Percentiles rank a stretch among this genome's conserved stretches.
Conservation (phyloP, 1,140 invertebrate species). For the Venustaconcha ellipsiformis region DNA sequence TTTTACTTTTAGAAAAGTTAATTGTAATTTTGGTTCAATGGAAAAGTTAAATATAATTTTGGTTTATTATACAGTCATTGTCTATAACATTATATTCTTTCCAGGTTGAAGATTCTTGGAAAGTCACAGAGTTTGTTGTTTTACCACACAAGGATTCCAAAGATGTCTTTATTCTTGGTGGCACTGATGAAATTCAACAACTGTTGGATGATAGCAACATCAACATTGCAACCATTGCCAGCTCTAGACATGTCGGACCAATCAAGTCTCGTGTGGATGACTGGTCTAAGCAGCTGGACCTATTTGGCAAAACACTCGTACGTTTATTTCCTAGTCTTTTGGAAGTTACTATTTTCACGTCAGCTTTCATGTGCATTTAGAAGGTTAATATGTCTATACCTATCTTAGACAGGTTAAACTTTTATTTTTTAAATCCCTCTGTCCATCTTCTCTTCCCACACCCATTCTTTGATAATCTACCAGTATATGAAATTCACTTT, state of each 20-base stretch:
- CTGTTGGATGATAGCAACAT: slow-evolving; percentile 88
- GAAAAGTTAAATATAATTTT: too few species aligned
- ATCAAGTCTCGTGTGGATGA: slow-evolving; percentile 85
- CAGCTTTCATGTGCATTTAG: not conserved
- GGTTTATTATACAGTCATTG: not conserved
- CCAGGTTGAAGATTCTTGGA: slow-evolving; percentile 70
- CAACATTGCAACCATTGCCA: slow-evolving; percentile 85
- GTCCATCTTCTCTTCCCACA: too few species aligned
- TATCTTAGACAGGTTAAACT: too few species aligned
- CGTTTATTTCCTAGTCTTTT: slow-evolving; percentile 23
- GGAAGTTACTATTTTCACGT: not conserved
- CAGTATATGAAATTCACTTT: too few species aligned
- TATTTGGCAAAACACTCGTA: slow-evolving; percentile 83
- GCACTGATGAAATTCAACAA: slow-evolving; percentile 85
- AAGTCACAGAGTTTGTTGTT: slow-evolving; percentile 67
- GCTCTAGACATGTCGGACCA: slow-evolving; percentile 84
- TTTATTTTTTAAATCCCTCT: too few species aligned
- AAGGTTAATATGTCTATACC: too few species aligned
- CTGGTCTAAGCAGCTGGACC: slow-evolving; percentile 80
- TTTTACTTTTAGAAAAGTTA: too few species aligned
- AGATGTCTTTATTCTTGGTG: slow-evolving; percentile 85
- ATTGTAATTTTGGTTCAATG: not conserved
- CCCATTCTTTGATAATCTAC: too few species aligned
- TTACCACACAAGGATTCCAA: slow-evolving; percentile 73
- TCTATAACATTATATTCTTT: not conserved